Evolutionary conservation across 2,888 invertebrate genomes (phyloP).

Genomic region (Smittia sp.): DNA sequence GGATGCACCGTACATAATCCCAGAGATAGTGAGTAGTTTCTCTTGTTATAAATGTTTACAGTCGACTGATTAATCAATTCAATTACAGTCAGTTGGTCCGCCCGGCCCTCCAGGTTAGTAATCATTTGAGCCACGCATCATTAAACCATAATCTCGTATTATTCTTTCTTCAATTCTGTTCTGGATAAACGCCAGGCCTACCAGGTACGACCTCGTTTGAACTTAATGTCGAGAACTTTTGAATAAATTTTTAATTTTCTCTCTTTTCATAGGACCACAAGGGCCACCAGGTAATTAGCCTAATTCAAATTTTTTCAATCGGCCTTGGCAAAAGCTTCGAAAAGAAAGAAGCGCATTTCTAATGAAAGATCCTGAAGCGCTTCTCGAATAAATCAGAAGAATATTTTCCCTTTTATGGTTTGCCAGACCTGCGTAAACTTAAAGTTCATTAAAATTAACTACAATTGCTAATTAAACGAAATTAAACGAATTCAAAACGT

Average conservation of each 20-base stretch:
- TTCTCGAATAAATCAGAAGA: too few relatives aligned
- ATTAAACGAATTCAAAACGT: not conserved
- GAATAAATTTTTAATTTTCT: not conserved
- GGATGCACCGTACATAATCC: slow-evolving; percentile 49
- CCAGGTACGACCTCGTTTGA: slow-evolving; percentile 1
- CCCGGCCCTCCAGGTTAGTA: slow-evolving; percentile 67
- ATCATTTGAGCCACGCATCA: not conserved
- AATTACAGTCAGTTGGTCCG: slow-evolving; percentile 63
- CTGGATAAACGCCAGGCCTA: slow-evolving; percentile 14
- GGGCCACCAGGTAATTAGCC: slow-evolving; percentile 48
- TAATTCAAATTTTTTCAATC: not conserved
- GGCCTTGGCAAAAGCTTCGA: not conserved
- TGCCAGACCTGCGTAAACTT: too few relatives aligned
- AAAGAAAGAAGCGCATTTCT: too few relatives aligned
- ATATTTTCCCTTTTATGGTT: too few relatives aligned
- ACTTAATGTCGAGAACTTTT: not conserved
- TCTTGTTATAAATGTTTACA: not conserved
- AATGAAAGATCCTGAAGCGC: too few relatives aligned
- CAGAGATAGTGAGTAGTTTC: slow-evolving; percentile 30
- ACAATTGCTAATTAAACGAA: too few relatives aligned
- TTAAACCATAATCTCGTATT: not conserved
- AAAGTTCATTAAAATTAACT: too few relatives aligned
- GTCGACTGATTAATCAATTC: slow-evolving; percentile 1
- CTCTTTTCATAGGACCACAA: slow-evolving; percentile 46
- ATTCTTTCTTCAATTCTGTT: not conserved